A percentile compares a stretch with the other conserved stretches of the same genome.
These are phyloP conservation scores for Crotalus helleri DNA, from an alignment of 2,113 vertebrate species.

Conservation along the genomic window DNA sequence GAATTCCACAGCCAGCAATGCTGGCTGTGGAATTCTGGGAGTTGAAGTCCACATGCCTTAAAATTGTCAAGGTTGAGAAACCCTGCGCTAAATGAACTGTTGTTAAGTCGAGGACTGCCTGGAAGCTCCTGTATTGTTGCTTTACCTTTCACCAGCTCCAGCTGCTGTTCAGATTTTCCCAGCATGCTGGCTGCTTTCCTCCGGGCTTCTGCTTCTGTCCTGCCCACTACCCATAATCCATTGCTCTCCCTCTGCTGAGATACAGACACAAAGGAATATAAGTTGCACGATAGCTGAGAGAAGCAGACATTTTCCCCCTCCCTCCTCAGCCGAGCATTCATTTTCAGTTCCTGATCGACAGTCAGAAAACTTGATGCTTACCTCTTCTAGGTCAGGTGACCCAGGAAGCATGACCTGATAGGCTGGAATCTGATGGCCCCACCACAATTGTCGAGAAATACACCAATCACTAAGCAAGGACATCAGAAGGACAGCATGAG, in stretches of 20 bases:
- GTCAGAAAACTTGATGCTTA: slow-evolving; percentile 12
- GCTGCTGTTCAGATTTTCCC: slow-evolving; percentile 60
- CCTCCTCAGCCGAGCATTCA: neutral
- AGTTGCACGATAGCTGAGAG: neutral
- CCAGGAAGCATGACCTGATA: slow-evolving; percentile 66
- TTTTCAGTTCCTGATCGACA: neutral
- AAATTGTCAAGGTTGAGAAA: no score
- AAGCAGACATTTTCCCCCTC: no score
- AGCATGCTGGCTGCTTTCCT: slow-evolving; percentile 70
- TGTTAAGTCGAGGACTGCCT: neutral
- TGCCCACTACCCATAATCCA: slow-evolving; percentile 78
- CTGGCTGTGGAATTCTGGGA: no score
- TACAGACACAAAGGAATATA: neutral
- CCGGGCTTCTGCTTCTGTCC: slow-evolving; percentile 76
- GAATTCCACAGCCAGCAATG: no score
- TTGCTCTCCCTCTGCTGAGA: slow-evolving; percentile 50
- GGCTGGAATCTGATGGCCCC: slow-evolving; percentile 88
- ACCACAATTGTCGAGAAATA: slow-evolving; percentile 90
- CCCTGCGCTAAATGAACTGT: neutral
- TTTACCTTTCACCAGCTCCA: slow-evolving; percentile 76
- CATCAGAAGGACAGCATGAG: neutral
- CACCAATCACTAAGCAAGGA: slow-evolving; percentile 71
- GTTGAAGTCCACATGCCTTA: no score
- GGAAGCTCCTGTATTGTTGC: neutral
- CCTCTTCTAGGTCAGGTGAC: slow-evolving; percentile 49